Conservation (phyloP, 2,888 invertebrate genomes). For the Limulus polyphemus region DNA sequence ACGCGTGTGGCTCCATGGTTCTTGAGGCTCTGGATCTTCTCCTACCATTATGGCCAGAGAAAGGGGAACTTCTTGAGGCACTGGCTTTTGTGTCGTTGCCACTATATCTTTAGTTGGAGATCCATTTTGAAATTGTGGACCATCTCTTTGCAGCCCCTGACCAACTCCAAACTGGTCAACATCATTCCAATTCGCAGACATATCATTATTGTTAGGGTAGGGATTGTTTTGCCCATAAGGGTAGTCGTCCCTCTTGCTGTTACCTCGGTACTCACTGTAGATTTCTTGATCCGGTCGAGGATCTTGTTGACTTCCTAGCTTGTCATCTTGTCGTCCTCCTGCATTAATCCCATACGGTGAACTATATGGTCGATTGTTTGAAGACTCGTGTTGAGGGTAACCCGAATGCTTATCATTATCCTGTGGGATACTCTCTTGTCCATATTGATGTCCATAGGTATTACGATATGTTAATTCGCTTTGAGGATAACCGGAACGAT, state of each 20-base stretch:
- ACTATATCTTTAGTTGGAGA: constrained; percentile 9
- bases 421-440: too few relatives aligned
- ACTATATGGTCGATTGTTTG: too few relatives aligned
- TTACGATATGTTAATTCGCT: too few relatives aligned
- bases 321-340: background rate
- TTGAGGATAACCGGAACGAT: too few relatives aligned
- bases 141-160: too few relatives aligned
- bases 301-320: background rate
- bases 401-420: too few relatives aligned
- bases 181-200: constrained; percentile 4
- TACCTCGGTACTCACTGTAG: background rate
- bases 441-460: too few relatives aligned
- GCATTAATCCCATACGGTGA: background rate
- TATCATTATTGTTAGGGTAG: background rate
- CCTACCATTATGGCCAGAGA: constrained; percentile 29
- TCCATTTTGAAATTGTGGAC: too few relatives aligned
- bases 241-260: background rate
- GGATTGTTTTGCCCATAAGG: background rate
- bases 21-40: constrained; percentile 19
- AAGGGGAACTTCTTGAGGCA: constrained; percentile 28
- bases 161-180: background rate
- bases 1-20: constrained; percentile 1
- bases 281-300: background rate
- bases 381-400: too few relatives aligned
- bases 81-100: constrained; percentile 13